phyloP scores from a whole-genome alignment of 92 coral and sea anemone genomes.

The Plumapathes pennacea region DNA sequence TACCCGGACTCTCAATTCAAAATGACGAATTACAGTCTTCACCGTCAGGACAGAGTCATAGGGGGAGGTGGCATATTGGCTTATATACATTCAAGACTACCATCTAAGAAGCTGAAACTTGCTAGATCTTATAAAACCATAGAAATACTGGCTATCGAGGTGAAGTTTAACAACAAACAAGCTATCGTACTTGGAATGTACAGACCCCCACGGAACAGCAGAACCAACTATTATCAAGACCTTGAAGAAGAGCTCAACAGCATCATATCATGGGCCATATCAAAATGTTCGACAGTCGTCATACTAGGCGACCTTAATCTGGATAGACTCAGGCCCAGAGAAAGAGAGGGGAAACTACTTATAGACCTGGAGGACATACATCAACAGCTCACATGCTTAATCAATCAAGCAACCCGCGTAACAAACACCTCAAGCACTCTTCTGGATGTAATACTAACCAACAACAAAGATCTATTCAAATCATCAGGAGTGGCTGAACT shows the following conservation, averaged over 20 bases:
- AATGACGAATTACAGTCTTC: conserved; percentile 27
- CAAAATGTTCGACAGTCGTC: background rate
- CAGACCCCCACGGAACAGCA: conserved; percentile 19
- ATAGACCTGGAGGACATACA: too few relatives aligned
- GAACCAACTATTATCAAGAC: background rate
- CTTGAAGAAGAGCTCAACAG: conserved; percentile 13
- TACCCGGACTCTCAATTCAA: conserved; percentile 36
- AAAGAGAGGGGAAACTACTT: conserved; percentile 29
- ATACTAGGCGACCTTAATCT: conserved; percentile 24
- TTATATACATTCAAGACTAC: conserved; percentile 9
- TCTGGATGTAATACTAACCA: conserved; percentile 37
- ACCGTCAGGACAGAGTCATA: conserved; percentile 44
- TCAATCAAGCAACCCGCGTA: conserved; percentile 21
- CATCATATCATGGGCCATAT: conserved; percentile 18
- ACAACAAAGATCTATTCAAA: conserved; percentile 9
- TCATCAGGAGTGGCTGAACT: conserved; percentile 36
- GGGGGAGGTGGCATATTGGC: conserved; percentile 44
- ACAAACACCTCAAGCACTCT: conserved; percentile 25
- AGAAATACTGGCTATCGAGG: conserved; percentile 20
- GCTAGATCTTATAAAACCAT: conserved; percentile 4
- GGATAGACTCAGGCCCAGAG: background rate
- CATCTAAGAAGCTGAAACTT: conserved; percentile 8
- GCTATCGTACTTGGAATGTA: conserved; percentile 7
- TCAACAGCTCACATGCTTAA: conserved; percentile 17
- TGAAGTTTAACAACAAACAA: conserved; percentile 1